Base-by-base conservation (phyloP, 2,113 vertebrate species). In the Halichoeres trimaculatus region DNA sequence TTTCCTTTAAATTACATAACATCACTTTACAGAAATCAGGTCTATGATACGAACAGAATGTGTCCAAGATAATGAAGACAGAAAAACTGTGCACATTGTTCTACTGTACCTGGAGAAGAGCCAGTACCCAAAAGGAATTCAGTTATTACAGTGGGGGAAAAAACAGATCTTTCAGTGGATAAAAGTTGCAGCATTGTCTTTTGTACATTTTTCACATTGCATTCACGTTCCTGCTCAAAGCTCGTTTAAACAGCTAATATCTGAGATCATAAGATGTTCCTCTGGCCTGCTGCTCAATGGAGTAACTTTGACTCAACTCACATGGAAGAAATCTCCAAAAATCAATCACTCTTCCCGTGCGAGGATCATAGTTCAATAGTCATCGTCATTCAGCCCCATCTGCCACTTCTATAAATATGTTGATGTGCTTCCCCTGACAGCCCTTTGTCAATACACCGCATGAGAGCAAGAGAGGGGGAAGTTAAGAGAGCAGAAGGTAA, bases 231-330 rank as follows among this genome's bases (percentile, higher is more conserved):
- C 65, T 66, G 48, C 10, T 26, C 62, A 22, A 72, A 64, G 30
- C 10, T 12, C 12, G 54, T 53, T 76, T 53, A 64, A 48, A 24
- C n/a, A 7, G 5, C 26, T 8, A 8, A n/a, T 47, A 47, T 8
- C 19, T 6, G 43, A 47, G 43, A n/a, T 51, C 1, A 16, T 20
- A 5, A 13, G 4, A 10, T 56, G 24, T 66, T 19, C 50, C 66
- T 40, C 54, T 62, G 43, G 60, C 74, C 13, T 48, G 87, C 57
- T 68, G 88, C 85, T 85, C 67, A 78, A 47, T 45, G 45, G 60
- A 85, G 88, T 85, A 93, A 94, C 94, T 94, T 85, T 94, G 93
- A 93, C 87, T 90, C 92, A 78, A 89, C 88, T 88, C 93, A 93
- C 94, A 35, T 93, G 92, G 92, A 94, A 94, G 92, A 77, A 91